Evolutionary conservation across 2,888 invertebrate species (phyloP).

Genomic region (Ophraella communa): DNA sequence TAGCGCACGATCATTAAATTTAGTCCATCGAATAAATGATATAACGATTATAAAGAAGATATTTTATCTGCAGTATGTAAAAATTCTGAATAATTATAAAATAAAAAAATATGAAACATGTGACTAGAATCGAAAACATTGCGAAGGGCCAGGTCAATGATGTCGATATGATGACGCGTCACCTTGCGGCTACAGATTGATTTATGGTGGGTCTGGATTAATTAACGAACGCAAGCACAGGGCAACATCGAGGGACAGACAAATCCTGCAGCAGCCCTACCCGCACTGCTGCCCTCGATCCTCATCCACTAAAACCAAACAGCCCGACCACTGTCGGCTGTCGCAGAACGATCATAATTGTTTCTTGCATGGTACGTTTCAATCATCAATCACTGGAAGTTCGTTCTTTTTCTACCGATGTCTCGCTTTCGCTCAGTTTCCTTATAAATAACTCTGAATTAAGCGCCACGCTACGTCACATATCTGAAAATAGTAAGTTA

Average conservation of each 20-base stretch:
- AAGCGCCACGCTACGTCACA: neutral
- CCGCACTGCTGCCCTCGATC: slow-evolving; percentile 37
- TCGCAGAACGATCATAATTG: slow-evolving; percentile 55
- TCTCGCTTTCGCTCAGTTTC: neutral
- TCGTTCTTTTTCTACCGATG: slow-evolving; percentile 7
- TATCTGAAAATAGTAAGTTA: neutral
- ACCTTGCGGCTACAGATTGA: slow-evolving; percentile 61
- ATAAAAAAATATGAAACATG: slow-evolving; percentile 43
- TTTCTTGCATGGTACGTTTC: slow-evolving; percentile 54
- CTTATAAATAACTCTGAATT: slow-evolving; percentile 17
- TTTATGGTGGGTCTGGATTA: slow-evolving; percentile 58
- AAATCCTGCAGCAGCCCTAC: slow-evolving; percentile 51
- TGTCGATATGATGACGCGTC: slow-evolving; percentile 61
- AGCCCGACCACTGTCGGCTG: slow-evolving; percentile 51
- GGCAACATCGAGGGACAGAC: slow-evolving; percentile 49
- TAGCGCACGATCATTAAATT: neutral
- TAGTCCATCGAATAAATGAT: neutral
- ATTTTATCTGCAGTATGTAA: neutral
- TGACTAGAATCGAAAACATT: slow-evolving; percentile 49
- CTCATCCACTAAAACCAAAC: slow-evolving; percentile 35
- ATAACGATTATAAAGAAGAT: neutral
- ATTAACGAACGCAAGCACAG: slow-evolving; percentile 47
- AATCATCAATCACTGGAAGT: slow-evolving; percentile 51
- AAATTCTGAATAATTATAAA: slow-evolving; percentile 3
- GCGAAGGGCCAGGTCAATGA: slow-evolving; percentile 58